Base-by-base conservation (phyloP, 2,888 invertebrate species). In the Endomychus coccineus region DNA sequence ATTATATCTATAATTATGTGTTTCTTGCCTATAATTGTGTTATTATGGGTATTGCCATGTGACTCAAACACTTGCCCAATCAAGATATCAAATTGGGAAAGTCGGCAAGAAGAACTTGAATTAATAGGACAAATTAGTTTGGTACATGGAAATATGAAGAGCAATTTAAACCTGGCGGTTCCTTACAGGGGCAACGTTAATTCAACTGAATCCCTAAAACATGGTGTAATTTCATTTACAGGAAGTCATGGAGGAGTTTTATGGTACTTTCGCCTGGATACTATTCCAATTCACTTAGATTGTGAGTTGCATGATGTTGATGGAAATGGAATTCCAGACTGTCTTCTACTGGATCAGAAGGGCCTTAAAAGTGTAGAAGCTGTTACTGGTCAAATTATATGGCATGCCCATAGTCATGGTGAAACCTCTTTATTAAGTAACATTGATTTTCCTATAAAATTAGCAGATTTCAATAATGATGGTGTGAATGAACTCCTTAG, bases 21-120 rank as follows among this genome's bases (percentile, higher is more conserved):
- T 56, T 64, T 83, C 42, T 67, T 80, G 39, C 82, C 82, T 4
- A 76, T 83, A 30, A 67, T 85, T 24, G 72, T 80, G 53, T 89
- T 84, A 57, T 66, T 83, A 4, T 85, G 81, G 80, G 75, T 80
- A 9, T 66, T 82, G 49, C 87, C 87, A 0, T 88, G 87, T 53
- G 79, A 81, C 53, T 73, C 73, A 4, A 74, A 77, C 10, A 75
- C 78, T 33, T 86, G 86, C 49, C 72, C 77, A 7, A 64, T 75
- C 13, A 76, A 72, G 55, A 77, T 78, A 0, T 73, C 75, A 5
- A 80, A 78, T 48, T 82, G 81, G 81, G 73, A 80, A 42, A 69
- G 76, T 29, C 75, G 77, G 24, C 80, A 79, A 47, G 76, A 78
- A 13, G 77, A 77, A 50, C 73, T 81, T 39, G 83, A 83, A 58